These are phyloP conservation scores for Cotesia glomerata DNA, from an alignment of 1,140 invertebrate species.

Conservation along the genomic window DNA sequence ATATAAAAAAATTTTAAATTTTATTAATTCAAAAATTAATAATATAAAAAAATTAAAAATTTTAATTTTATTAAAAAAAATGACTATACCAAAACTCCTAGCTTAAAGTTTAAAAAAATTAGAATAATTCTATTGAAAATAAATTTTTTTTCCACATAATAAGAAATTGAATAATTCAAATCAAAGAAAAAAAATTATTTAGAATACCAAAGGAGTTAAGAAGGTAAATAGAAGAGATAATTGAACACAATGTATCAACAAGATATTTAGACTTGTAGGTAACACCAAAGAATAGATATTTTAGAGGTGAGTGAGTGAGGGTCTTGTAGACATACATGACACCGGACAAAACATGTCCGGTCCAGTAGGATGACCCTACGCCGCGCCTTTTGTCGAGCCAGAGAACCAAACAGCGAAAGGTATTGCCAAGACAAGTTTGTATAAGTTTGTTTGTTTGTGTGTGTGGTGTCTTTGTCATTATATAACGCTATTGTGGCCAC, in stretches of 20 bases:
- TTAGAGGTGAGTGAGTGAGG: slow-evolving; percentile 40
- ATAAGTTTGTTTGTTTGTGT: not conserved
- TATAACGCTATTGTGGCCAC: slow-evolving; percentile 64
- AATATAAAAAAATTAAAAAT: too few species aligned
- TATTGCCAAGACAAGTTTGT: slow-evolving; percentile 28
- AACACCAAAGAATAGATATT: not conserved
- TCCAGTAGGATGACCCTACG: slow-evolving; percentile 64
- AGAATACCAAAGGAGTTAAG: not conserved
- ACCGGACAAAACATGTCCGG: slow-evolving; percentile 64
- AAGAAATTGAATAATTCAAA: too few species aligned
- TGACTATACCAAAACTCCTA: too few species aligned
- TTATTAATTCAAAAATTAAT: too few species aligned
- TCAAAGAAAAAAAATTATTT: too few species aligned
- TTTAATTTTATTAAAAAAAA: too few species aligned
- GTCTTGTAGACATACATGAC: slow-evolving; percentile 43
- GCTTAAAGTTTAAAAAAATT: too few species aligned
- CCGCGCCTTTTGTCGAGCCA: slow-evolving; percentile 64
- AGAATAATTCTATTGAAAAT: too few species aligned
- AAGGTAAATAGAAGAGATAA: not conserved
- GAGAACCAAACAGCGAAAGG: slow-evolving; percentile 50
- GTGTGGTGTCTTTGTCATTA: slow-evolving; percentile 62
- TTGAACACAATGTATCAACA: too few species aligned
- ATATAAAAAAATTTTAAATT: too few species aligned
- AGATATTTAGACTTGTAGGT: slow-evolving; percentile 10
- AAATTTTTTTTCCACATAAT: too few species aligned